A percentile compares a stretch with the other conserved stretches of the same genome.
Evolutionary conservation across 53 echinoderm and acorn worm genomes (phyloP).

Genomic region (Holothuria leucospilota): DNA sequence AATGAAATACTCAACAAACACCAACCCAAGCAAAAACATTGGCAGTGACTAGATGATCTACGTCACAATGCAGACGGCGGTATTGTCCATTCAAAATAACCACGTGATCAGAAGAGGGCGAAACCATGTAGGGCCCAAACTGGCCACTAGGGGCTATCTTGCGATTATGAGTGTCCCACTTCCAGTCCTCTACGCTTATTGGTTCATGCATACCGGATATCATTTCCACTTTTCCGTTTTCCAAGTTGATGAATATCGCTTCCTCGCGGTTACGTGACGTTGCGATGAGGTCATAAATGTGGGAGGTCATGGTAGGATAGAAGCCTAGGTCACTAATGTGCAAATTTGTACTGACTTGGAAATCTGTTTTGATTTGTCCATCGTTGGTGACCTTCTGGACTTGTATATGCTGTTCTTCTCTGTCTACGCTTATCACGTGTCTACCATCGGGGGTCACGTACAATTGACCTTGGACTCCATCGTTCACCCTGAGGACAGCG

Average conservation of each 20-base stretch:
- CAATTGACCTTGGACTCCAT: slow-evolving; percentile 81
- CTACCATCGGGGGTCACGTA: slow-evolving; percentile 90
- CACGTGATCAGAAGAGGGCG: slow-evolving; percentile 75
- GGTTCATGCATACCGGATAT: slow-evolving; percentile 83
- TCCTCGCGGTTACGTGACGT: slow-evolving; percentile 90
- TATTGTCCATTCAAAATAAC: slow-evolving; percentile 84
- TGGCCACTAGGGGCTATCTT: slow-evolving; percentile 81
- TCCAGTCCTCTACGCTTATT: slow-evolving; percentile 76
- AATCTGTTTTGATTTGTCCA: slow-evolving; percentile 84
- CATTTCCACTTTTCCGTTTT: slow-evolving; percentile 91
- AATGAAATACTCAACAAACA: slow-evolving; percentile 61
- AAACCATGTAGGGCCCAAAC: slow-evolving; percentile 85
- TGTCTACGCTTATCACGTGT: slow-evolving; percentile 93
- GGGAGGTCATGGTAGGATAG: slow-evolving; percentile 83
- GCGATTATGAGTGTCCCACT: slow-evolving; percentile 83
- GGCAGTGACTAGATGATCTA: slow-evolving; percentile 76
- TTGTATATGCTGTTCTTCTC: slow-evolving; percentile 78
- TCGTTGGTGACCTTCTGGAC: slow-evolving; percentile 91
- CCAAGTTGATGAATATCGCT: slow-evolving; percentile 82
- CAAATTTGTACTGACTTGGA: slow-evolving; percentile 97
- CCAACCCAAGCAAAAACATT: slow-evolving; percentile 96
- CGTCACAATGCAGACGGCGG: slow-evolving; percentile 80
- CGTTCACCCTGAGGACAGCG: slow-evolving; percentile 79
- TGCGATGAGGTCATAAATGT: slow-evolving; percentile 89
- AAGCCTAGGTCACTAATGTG: slow-evolving; percentile 94